These are phyloP conservation scores for Zeugodacus cucurbitae DNA, from an alignment of 1,140 invertebrate genomes.

Conservation along the genomic window DNA sequence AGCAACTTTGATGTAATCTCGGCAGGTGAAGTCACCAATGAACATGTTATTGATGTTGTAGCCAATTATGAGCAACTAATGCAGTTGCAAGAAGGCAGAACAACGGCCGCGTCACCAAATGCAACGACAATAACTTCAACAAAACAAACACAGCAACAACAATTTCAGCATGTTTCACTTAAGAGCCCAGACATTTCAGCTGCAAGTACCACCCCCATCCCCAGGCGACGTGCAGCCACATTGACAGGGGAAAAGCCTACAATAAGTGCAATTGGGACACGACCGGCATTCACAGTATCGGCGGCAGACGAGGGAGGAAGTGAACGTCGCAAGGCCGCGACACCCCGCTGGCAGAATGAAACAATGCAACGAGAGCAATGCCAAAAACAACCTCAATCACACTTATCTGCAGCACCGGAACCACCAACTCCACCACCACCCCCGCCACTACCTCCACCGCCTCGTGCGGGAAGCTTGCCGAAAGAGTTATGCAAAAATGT, in stretches of 20 bases:
- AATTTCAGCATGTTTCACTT: not conserved
- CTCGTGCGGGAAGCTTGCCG: not conserved
- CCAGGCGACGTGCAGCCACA: not conserved
- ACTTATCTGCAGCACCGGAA: not conserved
- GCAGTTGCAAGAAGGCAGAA: not conserved
- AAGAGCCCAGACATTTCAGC: not conserved
- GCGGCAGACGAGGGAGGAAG: not conserved
- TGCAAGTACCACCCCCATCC: not conserved
- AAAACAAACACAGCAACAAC: not conserved
- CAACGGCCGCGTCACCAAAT: not conserved
- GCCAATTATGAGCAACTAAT: conserved; percentile 56
- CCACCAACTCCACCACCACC: not conserved
- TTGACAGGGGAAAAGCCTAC: not conserved
- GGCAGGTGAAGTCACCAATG: conserved; percentile 35
- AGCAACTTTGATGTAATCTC: not conserved
- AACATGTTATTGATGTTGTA: conserved; percentile 59
- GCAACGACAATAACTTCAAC: not conserved
- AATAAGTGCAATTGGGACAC: not conserved
- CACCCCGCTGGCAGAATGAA: not conserved
- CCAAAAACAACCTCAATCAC: not conserved
- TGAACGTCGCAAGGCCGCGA: not conserved
- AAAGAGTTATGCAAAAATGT: conserved; percentile 38
- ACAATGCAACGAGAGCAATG: not conserved
- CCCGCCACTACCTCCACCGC: not conserved
- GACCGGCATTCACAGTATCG: no score